Conservation (phyloP, 1,140 invertebrate genomes). For the Bombus consobrinus region DNA sequence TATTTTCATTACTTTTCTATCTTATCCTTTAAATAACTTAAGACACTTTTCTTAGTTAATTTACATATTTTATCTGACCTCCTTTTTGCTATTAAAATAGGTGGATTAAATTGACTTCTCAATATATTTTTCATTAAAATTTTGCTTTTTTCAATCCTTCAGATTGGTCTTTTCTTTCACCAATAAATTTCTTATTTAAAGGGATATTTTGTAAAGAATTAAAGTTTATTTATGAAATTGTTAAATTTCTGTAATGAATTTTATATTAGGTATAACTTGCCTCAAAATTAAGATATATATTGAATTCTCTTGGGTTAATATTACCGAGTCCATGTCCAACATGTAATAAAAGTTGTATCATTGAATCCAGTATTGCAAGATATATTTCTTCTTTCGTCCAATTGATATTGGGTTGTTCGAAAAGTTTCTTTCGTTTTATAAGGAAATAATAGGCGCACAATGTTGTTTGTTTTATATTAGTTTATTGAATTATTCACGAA, state of each 20-base stretch:
- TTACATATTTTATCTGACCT: neutral
- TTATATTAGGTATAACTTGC: constrained; percentile 31
- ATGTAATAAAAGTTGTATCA: constrained; percentile 54
- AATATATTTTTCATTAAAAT: constrained; percentile 24
- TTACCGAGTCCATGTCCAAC: constrained; percentile 58
- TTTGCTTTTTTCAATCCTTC: neutral
- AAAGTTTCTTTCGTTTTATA: too few species aligned
- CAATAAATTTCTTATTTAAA: neutral
- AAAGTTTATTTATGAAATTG: neutral
- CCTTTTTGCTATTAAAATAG: neutral
- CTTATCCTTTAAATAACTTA: constrained; percentile 24
- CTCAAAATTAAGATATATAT: constrained; percentile 54
- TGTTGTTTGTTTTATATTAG: too few species aligned
- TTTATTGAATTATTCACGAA: too few species aligned
- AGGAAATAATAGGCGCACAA: too few species aligned
- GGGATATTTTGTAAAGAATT: constrained; percentile 22
- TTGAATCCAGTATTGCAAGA: constrained; percentile 60
- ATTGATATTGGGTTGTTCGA: constrained; percentile 14
- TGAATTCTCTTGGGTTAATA: constrained; percentile 43
- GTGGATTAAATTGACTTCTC: constrained; percentile 36
- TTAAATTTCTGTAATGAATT: neutral
- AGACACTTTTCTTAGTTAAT: constrained; percentile 26
- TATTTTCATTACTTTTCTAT: neutral
- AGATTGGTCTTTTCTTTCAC: too few species aligned
- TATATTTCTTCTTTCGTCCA: constrained; percentile 72